phyloP scores from a whole-genome alignment of 2,888 invertebrate genomes.

The Frankliniella fusca region DNA sequence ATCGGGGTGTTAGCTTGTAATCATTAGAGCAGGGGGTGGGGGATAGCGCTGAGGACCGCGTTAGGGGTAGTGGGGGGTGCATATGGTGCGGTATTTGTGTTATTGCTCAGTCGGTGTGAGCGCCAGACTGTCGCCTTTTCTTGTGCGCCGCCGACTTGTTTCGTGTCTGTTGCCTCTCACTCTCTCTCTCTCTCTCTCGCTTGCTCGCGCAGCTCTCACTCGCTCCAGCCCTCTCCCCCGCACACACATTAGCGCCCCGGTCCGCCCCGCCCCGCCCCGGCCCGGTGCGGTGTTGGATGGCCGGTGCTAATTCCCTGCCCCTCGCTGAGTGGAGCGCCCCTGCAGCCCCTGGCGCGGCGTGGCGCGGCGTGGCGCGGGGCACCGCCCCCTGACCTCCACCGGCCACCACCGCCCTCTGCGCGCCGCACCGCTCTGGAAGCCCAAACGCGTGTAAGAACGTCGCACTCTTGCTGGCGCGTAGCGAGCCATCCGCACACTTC shows the following conservation, averaged over 20 bases:
- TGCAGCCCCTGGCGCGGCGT: too few relatives aligned
- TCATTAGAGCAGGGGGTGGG: not conserved
- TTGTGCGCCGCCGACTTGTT: not conserved
- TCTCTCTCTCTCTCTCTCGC: constrained; percentile 36
- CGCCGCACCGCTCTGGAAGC: too few relatives aligned
- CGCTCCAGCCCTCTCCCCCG: not conserved
- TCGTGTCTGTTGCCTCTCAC: constrained; percentile 24
- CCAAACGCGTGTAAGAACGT: too few relatives aligned
- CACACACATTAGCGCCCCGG: constrained; percentile 33
- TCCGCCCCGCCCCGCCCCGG: constrained; percentile 21
- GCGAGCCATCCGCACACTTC: too few relatives aligned
- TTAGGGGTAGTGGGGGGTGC: not conserved
- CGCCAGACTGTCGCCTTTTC: constrained; percentile 36
- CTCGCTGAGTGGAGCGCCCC: not conserved
- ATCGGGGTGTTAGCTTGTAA: constrained; percentile 22
- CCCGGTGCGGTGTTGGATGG: too few relatives aligned
- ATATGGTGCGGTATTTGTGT: constrained; percentile 10
- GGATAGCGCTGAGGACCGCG: too few relatives aligned
- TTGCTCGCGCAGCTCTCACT: constrained; percentile 34
- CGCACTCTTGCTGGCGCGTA: too few relatives aligned
- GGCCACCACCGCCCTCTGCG: too few relatives aligned
- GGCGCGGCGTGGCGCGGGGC: too few relatives aligned
- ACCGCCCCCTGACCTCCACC: too few relatives aligned
- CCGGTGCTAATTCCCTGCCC: not conserved
- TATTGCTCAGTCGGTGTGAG: constrained; percentile 20